Base-by-base conservation (phyloP, 2,888 invertebrate genomes). In the Phaedon cochleariae region DNA sequence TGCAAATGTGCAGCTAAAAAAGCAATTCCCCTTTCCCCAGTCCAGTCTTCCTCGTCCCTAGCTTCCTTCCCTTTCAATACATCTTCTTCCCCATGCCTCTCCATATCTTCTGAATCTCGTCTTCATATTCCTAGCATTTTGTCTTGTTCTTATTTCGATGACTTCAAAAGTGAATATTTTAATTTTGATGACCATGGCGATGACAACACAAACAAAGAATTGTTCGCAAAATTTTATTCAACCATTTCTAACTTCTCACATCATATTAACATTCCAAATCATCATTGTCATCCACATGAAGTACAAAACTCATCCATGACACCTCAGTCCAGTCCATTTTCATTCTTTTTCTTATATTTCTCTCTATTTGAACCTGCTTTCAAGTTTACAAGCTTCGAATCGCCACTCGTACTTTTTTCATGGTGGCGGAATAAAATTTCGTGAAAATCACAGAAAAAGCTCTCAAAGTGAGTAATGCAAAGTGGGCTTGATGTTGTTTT, bases 381-480 rank as follows among this genome's bases (percentile, higher is more conserved):
- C 41, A 80, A 80, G 17, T 80, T 81, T 69, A 80, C 80, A 65
- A 82, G 80, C 70, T 83, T 83, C 74, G 82, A 80, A 62, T 84
- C 84, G 72, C 86, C 86, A 65, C 85, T 87, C 77, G 85, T 87
- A 77, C 84, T 88, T 76, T 87, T 87, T 78, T 87, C 87, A 55
- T 88, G 88, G 88, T 89, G 89, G 89, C 86, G 88, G 57, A 88
- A 88, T 73, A 89, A 89, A 80, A 88, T 89, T 75, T 89, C 89
- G 86, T 89, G 89, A 89, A 85, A 79, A 70, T 79, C 69, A 71
- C 71, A 73, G 49, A 70, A 73, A 57, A 72, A 75, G 74, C 79
- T 80, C 77, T 74, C 73, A 75, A 77, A 78, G 73, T 71, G 66
- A 61, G 64, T 68, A 69, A 78, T 72, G 74, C 51, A 77, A 79